A percentile compares a stretch with the other conserved stretches of the same genome.
Conservation (phyloP, 2,113 vertebrate genomes). For the Strix aluco region DNA sequence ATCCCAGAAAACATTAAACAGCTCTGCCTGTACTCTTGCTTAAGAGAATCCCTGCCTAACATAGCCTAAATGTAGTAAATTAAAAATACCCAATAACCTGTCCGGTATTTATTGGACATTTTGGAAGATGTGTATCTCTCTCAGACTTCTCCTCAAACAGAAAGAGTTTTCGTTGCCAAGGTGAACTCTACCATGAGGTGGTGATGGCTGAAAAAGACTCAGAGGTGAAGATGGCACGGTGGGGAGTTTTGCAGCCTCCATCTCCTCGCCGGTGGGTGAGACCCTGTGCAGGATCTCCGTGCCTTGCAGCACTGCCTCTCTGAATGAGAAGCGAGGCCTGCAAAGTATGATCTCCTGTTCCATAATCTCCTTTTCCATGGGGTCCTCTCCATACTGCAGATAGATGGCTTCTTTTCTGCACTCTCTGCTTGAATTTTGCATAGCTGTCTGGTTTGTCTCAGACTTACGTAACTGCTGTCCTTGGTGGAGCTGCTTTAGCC, state of each 20-base stretch:
- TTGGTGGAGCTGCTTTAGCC: not conserved
- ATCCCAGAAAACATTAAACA: not conserved
- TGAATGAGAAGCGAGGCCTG: not conserved
- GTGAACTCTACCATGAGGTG: conserved; percentile 17
- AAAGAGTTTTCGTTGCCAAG: conserved; percentile 22
- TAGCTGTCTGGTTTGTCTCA: not conserved
- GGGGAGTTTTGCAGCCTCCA: not conserved
- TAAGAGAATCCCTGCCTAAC: not conserved
- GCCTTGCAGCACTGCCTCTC: not conserved
- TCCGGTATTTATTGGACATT: not conserved
- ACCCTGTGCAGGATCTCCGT: not conserved
- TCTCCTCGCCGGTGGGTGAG: not conserved
- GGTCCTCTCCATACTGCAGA: not conserved
- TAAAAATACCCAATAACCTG: not conserved
- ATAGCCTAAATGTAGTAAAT: not conserved
- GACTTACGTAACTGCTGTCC: not conserved
- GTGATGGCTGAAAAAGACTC: not conserved
- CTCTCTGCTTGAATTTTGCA: not conserved
- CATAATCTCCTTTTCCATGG: not conserved
- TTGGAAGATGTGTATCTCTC: not conserved
- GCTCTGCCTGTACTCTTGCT: not conserved
- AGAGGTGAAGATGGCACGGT: not conserved
- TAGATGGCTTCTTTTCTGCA: not conserved
- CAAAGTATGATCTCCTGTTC: not conserved
- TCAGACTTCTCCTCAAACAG: not conserved